Conservation (phyloP, 2,888 invertebrate species). For the Vanessa cardui region DNA sequence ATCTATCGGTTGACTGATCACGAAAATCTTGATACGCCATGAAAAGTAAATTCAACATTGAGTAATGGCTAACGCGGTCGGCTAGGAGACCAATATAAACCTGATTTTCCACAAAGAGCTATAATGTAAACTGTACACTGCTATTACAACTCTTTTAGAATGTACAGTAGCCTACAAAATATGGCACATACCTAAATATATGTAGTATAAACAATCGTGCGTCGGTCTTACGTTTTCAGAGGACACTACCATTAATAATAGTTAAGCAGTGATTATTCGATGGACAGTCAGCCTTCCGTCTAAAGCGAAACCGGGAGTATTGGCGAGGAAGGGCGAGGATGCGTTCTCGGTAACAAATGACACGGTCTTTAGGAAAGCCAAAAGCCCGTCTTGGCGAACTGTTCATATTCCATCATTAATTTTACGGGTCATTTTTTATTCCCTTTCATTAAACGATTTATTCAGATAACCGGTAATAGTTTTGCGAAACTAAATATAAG, state of each 20-base stretch:
- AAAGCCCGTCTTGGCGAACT: conserved; percentile 39
- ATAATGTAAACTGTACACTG: background rate
- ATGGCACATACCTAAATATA: background rate
- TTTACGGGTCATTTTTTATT: conserved; percentile 42
- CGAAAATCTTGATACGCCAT: conserved; percentile 58
- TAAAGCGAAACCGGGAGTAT: conserved; percentile 3
- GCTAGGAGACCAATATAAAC: conserved; percentile 7
- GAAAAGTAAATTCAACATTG: conserved; percentile 62
- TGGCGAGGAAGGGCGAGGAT: conserved; percentile 23
- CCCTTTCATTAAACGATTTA: conserved; percentile 26
- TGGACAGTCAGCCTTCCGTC: background rate
- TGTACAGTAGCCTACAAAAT: background rate
- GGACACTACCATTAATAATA: background rate
- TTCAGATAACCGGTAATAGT: conserved; percentile 8
- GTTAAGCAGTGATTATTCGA: background rate
- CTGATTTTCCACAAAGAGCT: conserved; percentile 6
- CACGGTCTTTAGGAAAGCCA: conserved; percentile 37
- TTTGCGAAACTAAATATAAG: background rate
- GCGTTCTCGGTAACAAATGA: conserved; percentile 38
- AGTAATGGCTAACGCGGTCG: conserved; percentile 52
- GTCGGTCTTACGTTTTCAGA: no score
- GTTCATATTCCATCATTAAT: conserved; percentile 58
- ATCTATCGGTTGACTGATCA: conserved; percentile 56
- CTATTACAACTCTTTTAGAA: background rate
- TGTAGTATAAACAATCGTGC: no score